Conservation (phyloP, 2,797 vertebrate genomes). For the Diceros bicornis region DNA sequence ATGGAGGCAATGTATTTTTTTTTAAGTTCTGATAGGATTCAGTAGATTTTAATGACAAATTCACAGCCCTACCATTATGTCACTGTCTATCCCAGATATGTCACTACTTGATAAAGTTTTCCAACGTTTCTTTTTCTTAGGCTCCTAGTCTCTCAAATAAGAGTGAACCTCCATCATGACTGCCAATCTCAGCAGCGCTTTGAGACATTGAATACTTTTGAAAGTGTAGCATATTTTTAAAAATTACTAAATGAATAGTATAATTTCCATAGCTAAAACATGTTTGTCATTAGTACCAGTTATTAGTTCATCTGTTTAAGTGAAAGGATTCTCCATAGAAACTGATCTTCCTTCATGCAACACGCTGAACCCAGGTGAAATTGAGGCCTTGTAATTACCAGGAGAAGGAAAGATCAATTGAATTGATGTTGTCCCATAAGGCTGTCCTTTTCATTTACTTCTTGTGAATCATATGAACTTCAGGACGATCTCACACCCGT, state of each 20-base stretch:
- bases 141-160: neutral
- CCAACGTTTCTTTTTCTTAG: neutral
- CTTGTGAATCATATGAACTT: constrained; percentile 65
- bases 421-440: neutral
- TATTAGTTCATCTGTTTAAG: constrained; percentile 13
- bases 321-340: constrained; percentile 9
- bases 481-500: neutral
- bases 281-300: neutral
- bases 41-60: constrained; percentile 39
- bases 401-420: constrained; percentile 32
- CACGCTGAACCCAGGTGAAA: constrained; percentile 49
- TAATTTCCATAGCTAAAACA: constrained; percentile 57
- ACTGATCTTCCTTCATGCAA: constrained; percentile 62
- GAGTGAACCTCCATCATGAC: neutral
- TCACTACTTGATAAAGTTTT: neutral
- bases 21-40: neutral
- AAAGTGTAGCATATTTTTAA: constrained; percentile 7
- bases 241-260: constrained; percentile 38
- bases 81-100: neutral
- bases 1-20: neutral
- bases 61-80: neutral
- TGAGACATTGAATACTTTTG: neutral
- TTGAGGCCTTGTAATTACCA: constrained; percentile 61
- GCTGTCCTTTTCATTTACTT: constrained; percentile 69
- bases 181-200: neutral